Evolutionary conservation across 2,888 invertebrate species (phyloP), one percentile per base, ranked within the genome.

Genomic region (Lobophora halterata): DNA sequence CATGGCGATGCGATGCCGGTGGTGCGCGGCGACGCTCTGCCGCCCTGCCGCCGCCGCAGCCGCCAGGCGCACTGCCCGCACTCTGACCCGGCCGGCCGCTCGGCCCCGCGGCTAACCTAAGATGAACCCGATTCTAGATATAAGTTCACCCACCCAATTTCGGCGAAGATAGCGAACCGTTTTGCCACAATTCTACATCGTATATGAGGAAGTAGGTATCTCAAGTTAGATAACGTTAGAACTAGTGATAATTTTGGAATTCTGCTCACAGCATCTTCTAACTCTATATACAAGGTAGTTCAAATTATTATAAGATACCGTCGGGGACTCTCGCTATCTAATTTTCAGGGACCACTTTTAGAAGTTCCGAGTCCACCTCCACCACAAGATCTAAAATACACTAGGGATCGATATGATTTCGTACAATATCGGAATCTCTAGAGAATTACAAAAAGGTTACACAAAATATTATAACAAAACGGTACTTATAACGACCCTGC

Each of bases 401-500:
- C n/a, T n/a, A n/a, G n/a, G n/a, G n/a, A n/a, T n/a, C n/a, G n/a
- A n/a, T n/a, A n/a, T n/a, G n/a, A n/a, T n/a, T n/a, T n/a, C n/a
- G n/a, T n/a, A n/a, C n/a, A n/a, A n/a, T n/a, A n/a, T n/a, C n/a
- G n/a, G n/a, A n/a, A n/a, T n/a, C n/a, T n/a, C n/a, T n/a, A n/a
- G n/a, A n/a, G n/a, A n/a, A n/a, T n/a, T n/a, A n/a, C n/a, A n/a
- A n/a, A n/a, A n/a, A n/a, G n/a, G n/a, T n/a, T n/a, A n/a, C n/a
- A n/a, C n/a, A n/a, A n/a, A n/a, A n/a, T n/a, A n/a, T n/a, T n/a
- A n/a, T n/a, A n/a, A n/a, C n/a, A n/a, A n/a, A n/a, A n/a, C n/a
- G n/a, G n/a, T n/a, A n/a, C n/a, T n/a, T n/a, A n/a, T n/a, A n/a
- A 3, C 88, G 88, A 89, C 88, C 88, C 81, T 89, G 88, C 88